Percentiles rank a stretch among this genome's conserved stretches.
These are phyloP conservation scores for Phalacrocorax pelagicus DNA, from an alignment of 2,113 vertebrate genomes.

Conservation along the genomic window DNA sequence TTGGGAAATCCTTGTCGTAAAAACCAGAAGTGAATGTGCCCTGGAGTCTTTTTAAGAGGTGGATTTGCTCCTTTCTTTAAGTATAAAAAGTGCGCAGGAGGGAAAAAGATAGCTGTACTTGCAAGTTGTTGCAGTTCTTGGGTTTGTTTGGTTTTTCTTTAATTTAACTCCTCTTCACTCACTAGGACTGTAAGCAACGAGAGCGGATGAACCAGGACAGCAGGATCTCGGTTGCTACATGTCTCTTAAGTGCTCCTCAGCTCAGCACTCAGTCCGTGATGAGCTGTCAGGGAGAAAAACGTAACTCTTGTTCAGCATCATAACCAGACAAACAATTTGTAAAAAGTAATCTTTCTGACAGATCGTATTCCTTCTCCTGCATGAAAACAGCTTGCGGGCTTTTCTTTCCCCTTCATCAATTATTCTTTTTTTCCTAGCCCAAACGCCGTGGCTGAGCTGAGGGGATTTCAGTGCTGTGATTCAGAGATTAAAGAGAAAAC, in stretches of 20 bases:
- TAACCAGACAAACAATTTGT: not conserved
- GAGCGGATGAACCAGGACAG: not conserved
- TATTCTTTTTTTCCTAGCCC: too few relatives aligned
- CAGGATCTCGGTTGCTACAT: not conserved
- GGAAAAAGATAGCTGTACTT: not conserved
- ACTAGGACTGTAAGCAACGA: not conserved
- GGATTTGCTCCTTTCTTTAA: not conserved
- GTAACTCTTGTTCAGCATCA: not conserved
- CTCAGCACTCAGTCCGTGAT: not conserved
- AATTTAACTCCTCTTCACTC: not conserved
- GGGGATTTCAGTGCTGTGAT: not conserved
- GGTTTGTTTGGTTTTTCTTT: not conserved
- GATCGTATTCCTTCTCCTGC: not conserved
- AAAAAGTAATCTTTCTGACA: not conserved
- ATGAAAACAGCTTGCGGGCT: not conserved
- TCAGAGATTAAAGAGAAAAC: not conserved
- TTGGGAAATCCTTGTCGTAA: not conserved
- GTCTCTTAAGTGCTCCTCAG: not conserved
- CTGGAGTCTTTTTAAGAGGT: not conserved
- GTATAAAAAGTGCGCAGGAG: not conserved
- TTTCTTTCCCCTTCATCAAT: not conserved
- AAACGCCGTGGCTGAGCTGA: not conserved
- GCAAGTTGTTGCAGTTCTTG: not conserved
- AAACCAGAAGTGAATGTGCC: not conserved
- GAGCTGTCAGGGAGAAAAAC: slow-evolving; percentile 19